Evolutionary conservation across 1,140 invertebrate genomes (phyloP).

Genomic region (Meloidogyne floridensis): DNA sequence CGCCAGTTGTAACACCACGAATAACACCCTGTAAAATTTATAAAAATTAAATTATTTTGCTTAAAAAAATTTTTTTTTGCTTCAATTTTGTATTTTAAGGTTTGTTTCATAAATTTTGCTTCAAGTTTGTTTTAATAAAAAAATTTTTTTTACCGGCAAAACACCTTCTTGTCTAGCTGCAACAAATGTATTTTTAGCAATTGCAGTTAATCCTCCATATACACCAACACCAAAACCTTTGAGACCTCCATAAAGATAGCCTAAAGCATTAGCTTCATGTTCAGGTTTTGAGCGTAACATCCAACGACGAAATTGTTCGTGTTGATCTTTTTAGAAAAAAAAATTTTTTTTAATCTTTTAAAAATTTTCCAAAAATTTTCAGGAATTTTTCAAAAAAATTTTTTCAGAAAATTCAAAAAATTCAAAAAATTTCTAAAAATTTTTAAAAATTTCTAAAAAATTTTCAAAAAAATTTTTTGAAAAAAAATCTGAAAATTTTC

Average conservation of each 20-base stretch:
- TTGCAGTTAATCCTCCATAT: constrained; percentile 85
- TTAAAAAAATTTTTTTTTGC: too few relatives aligned
- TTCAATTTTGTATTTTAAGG: too few relatives aligned
- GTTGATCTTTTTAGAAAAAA: constrained; percentile 54
- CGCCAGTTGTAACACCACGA: constrained; percentile 86
- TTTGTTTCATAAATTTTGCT: too few relatives aligned
- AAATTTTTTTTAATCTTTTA: constrained; percentile 70
- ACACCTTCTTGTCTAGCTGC: constrained; percentile 83
- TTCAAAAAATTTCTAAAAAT: too few relatives aligned
- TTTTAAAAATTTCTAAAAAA: too few relatives aligned
- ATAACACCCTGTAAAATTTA: constrained; percentile 75
- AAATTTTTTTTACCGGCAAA: constrained; percentile 68
- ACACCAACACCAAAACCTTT: constrained; percentile 89
- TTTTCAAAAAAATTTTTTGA: too few relatives aligned
- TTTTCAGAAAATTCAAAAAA: too few relatives aligned
- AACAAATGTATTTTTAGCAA: constrained; percentile 87
- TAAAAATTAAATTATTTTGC: neutral
- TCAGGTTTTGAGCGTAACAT: constrained; percentile 70
- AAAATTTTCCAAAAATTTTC: too few relatives aligned
- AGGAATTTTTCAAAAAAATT: too few relatives aligned
- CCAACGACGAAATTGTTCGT: constrained; percentile 81
- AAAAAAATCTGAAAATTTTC: too few relatives aligned
- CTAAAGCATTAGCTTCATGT: constrained; percentile 70
- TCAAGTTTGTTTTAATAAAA: constrained; percentile 37
- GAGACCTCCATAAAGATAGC: constrained; percentile 84